Conservation (phyloP, 2,113 vertebrate species). For the Heteronetta atricapilla region DNA sequence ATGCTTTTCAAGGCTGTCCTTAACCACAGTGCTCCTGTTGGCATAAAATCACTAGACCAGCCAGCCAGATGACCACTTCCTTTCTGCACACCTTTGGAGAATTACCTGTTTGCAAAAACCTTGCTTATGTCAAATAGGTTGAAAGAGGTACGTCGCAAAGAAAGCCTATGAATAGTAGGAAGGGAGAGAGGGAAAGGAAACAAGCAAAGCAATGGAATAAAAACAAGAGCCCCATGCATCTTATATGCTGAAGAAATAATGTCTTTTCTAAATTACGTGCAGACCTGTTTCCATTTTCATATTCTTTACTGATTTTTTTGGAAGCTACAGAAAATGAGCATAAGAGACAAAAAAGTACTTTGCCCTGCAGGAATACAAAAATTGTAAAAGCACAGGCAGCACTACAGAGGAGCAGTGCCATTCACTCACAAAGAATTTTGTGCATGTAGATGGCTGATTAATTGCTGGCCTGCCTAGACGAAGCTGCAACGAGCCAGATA, state of each 20-base stretch:
- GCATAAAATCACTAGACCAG: neutral
- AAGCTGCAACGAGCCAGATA: slow-evolving; percentile 89
- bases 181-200: slow-evolving; percentile 2
- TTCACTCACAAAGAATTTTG: slow-evolving; percentile 88
- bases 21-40: neutral
- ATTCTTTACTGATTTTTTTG: slow-evolving; percentile 71
- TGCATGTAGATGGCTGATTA: slow-evolving; percentile 91
- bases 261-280: slow-evolving; percentile 74
- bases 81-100: neutral
- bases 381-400: slow-evolving; percentile 86
- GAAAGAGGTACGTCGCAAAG: slow-evolving; percentile 15
- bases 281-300: slow-evolving; percentile 67
- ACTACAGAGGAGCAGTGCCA: slow-evolving; percentile 85
- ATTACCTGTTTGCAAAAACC: neutral
- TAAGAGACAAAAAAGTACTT: slow-evolving; percentile 87
- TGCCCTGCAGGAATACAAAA: slow-evolving; percentile 85
- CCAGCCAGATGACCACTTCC: neutral
- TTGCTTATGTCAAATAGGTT: neutral
- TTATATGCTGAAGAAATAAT: slow-evolving; percentile 61
- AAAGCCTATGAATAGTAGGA: slow-evolving; percentile 23
- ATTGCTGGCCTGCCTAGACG: slow-evolving; percentile 88
- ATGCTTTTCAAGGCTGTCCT: neutral
- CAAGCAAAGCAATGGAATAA: slow-evolving; percentile 54
- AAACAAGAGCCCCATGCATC: slow-evolving; percentile 29
- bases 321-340: slow-evolving; percentile 80